Conservation (phyloP, 2,888 invertebrate genomes). For the Hololepta plana region DNA sequence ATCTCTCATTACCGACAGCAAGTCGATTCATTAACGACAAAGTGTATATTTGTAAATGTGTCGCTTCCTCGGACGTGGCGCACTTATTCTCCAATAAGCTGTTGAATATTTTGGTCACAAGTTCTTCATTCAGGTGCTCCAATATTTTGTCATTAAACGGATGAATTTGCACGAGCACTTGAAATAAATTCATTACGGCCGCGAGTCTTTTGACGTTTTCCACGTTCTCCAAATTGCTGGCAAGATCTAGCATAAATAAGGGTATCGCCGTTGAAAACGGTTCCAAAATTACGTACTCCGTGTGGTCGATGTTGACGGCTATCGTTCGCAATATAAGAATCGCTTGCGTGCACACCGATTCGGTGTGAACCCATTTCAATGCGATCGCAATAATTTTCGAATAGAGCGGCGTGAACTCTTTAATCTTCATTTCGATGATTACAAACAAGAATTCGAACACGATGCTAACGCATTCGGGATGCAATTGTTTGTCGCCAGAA, state of each 20-base stretch:
- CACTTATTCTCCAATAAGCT: slow-evolving; percentile 21
- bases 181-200: slow-evolving; percentile 30
- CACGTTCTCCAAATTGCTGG: slow-evolving; percentile 18
- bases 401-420: slow-evolving; percentile 24
- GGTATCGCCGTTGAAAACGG: slow-evolving; percentile 22
- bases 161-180: slow-evolving; percentile 25
- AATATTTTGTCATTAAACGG: slow-evolving; percentile 22
- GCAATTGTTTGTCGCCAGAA: slow-evolving; percentile 14
- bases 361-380: slow-evolving; percentile 30
- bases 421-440: slow-evolving; percentile 26
- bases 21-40: slow-evolving; percentile 31
- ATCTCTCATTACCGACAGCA: slow-evolving; percentile 25
- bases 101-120: slow-evolving; percentile 25
- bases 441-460: slow-evolving; percentile 32
- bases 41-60: slow-evolving; percentile 30
- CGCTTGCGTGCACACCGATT: slow-evolving; percentile 28
- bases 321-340: slow-evolving; percentile 26
- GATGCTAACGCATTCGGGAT: slow-evolving; percentile 30
- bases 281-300: slow-evolving; percentile 17
- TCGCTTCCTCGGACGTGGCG: slow-evolving; percentile 22
- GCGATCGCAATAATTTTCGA: slow-evolving; percentile 26
- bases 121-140: slow-evolving; percentile 22
- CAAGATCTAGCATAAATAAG: slow-evolving; percentile 25
- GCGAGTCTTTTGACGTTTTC: slow-evolving; percentile 25
- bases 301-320: slow-evolving; percentile 19